Evolutionary conservation across 2,888 invertebrate species (phyloP).

Genomic region (Cylindroiulus punctatus): DNA sequence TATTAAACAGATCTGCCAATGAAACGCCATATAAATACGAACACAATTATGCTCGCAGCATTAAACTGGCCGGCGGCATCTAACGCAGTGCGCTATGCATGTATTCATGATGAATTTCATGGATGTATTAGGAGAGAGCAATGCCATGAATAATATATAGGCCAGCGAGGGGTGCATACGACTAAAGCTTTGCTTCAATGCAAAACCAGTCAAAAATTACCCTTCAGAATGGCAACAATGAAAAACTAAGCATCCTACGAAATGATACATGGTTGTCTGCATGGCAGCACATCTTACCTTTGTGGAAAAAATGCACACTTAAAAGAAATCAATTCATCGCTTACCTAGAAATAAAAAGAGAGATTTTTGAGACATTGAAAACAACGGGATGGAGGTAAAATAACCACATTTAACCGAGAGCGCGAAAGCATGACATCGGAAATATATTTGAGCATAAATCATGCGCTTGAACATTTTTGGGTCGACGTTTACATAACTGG

Average conservation of each 20-base stretch:
- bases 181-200: neutral
- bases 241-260: neutral
- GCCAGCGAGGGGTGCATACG: neutral
- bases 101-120: neutral
- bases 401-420: neutral
- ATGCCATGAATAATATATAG: neutral
- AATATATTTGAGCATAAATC: neutral
- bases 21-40: neutral
- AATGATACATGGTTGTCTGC: neutral
- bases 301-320: neutral
- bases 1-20: constrained; percentile 20
- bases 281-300: constrained; percentile 13
- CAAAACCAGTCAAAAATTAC: neutral
- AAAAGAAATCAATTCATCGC: constrained; percentile 1
- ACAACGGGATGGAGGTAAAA: neutral
- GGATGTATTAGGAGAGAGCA: neutral
- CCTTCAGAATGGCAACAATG: neutral
- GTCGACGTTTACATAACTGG: neutral
- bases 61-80: neutral
- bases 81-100: neutral
- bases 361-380: neutral
- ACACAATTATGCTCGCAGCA: neutral
- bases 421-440: neutral
- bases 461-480: neutral
- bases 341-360: constrained; percentile 5